Percentiles rank a stretch among this genome's conserved stretches.
These are phyloP conservation scores for Scolopax mira DNA, from an alignment of 2,113 vertebrate species.

Conservation along the genomic window DNA sequence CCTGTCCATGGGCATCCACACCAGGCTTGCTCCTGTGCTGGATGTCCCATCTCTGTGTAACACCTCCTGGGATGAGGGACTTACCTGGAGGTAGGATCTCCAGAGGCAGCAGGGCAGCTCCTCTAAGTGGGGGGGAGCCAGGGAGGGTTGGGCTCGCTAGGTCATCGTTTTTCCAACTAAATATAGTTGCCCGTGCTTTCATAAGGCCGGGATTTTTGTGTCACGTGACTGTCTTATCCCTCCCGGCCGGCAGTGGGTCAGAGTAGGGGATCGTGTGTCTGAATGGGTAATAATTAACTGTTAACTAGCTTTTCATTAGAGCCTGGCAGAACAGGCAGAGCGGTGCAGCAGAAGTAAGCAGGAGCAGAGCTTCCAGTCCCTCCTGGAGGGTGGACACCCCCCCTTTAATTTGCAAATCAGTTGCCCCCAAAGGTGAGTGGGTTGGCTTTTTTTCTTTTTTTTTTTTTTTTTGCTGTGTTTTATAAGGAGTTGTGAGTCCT, in stretches of 20 bases:
- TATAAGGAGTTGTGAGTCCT: background rate
- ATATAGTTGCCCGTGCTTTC: slow-evolving; percentile 59
- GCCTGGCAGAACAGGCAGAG: background rate
- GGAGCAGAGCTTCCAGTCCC: background rate
- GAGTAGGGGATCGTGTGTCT: slow-evolving; percentile 49
- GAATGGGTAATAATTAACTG: slow-evolving; percentile 72
- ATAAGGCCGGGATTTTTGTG: slow-evolving; percentile 54
- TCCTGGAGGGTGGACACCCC: background rate
- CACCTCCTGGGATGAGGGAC: background rate
- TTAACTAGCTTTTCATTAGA: slow-evolving; percentile 71
- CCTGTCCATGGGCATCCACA: accelerated
- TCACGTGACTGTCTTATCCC: slow-evolving; percentile 59
- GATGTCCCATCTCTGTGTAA: accelerated
- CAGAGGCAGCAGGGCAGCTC: background rate
- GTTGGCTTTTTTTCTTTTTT: background rate
- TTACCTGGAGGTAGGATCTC: background rate
- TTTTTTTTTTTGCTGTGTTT: background rate
- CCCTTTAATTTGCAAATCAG: slow-evolving; percentile 24
- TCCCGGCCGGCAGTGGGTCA: background rate
- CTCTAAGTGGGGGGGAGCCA: background rate
- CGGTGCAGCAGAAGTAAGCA: background rate
- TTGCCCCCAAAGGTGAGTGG: slow-evolving; percentile 36
- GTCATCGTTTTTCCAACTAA: slow-evolving; percentile 64
- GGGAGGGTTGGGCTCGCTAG: background rate
- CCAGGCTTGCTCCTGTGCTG: accelerated